Base-by-base conservation (phyloP, 2,797 vertebrate genomes). In the Sphenopsis melanotis region DNA sequence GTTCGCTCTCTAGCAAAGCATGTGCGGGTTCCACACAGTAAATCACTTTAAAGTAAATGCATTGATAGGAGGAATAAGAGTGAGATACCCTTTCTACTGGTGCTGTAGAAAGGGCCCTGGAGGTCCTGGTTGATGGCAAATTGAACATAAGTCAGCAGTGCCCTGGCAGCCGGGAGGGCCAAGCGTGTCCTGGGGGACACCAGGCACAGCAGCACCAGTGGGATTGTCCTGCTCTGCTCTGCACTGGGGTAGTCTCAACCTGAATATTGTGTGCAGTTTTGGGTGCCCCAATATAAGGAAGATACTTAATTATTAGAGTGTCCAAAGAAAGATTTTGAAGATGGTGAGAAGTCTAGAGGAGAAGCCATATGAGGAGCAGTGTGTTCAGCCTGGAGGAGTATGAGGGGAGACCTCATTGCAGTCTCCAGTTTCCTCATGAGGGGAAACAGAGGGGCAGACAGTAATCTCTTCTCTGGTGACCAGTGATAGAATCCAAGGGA, bases 141-240 rank as follows among this genome's bases (percentile, higher is more conserved):
- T 8, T 32, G 22, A 65, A 21, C 6, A 0, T 3, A 15, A 53
- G 13, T 4, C 59, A 41, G 34, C 65, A 36, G 46, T 65, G 24
- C 30, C 52, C 34, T 59, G 52, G 18, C 39, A 47, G 30, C 30
- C 59, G 12, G 52, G 52, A 83, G 34, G 10, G 26, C 8, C 39
- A 23, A 1, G 1, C 0, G 0, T 52, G 39, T 53, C 11, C 46
- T 65, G 72, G 12, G 42, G 6, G 2, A 1, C 34, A 52, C 34
- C 39, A 52, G 44, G 57, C 24, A 27, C 52, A 59, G 57, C 64
- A 32, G 12, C 2, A 0, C 30, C 44, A 41, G 15, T 2, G 18
- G 22, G 26, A 29, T 21, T 65, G 65, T 32, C 18, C 65, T 0
- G 1, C n/a, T 70, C 24, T 64, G 50, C 29, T 57, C n/a, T 13